A percentile compares a stretch with the other conserved stretches of the same genome.
Evolutionary conservation across 1,140 invertebrate species (phyloP).

Genomic region (Bombus superbus): DNA sequence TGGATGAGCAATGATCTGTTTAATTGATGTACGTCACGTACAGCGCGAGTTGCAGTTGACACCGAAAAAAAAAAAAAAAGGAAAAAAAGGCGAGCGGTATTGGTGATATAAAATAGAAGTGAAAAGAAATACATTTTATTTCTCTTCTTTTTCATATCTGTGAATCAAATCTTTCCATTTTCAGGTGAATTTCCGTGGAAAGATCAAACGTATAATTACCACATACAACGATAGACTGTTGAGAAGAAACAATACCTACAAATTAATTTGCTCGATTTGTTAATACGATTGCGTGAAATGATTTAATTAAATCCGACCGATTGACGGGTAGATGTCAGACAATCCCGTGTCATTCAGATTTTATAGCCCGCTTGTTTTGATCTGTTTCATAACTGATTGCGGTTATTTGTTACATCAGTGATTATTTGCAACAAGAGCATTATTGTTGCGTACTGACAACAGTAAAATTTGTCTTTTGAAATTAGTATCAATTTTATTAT

Average conservation of each 20-base stretch:
- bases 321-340: neutral
- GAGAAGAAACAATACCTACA: neutral
- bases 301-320: neutral
- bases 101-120: no score
- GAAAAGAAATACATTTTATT: neutral
- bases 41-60: neutral
- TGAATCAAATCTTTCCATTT: neutral
- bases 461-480: neutral
- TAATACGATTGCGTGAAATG: neutral
- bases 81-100: neutral
- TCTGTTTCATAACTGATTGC: neutral
- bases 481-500: neutral
- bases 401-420: neutral
- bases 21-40: conserved; percentile 1
- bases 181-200: neutral
- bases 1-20: conserved; percentile 13
- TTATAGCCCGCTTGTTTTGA: no score
- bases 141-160: neutral
- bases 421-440: no score
- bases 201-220: neutral
- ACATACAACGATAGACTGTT: neutral
- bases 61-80: neutral
- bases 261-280: neutral
- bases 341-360: neutral
- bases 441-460: neutral